Evolutionary conservation across 2,888 invertebrate species (phyloP).

Genomic region (Laothoe populi): DNA sequence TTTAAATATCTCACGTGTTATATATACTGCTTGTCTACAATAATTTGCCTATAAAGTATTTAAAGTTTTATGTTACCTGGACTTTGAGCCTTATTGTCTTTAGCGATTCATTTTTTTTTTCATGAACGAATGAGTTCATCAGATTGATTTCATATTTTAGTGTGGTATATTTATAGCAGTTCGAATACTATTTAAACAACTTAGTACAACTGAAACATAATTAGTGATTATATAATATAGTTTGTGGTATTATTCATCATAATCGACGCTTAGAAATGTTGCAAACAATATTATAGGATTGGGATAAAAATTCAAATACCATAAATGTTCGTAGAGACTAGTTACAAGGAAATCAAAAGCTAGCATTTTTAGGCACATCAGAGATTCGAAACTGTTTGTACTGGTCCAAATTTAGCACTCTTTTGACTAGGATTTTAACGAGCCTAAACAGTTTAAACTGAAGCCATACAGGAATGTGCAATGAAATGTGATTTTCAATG

Average conservation of each 20-base stretch:
- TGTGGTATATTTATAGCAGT: no score
- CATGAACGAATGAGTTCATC: not conserved
- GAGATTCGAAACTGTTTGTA: not conserved
- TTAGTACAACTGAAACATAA: no score
- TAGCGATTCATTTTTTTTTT: not conserved
- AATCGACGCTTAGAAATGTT: no score
- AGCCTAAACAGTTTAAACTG: constrained; percentile 8
- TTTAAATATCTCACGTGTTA: constrained; percentile 26
- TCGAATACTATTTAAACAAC: no score
- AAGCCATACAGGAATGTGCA: not conserved
- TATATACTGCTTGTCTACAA: not conserved
- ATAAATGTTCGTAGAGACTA: no score
- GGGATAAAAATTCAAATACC: no score
- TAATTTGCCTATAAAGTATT: constrained; percentile 1
- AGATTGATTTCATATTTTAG: not conserved
- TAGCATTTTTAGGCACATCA: not conserved
- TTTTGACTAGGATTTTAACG: constrained; percentile 19
- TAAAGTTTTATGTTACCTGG: no score
- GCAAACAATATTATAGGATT: no score
- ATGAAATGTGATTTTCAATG: constrained; percentile 18
- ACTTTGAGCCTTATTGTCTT: not conserved
- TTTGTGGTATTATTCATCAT: no score
- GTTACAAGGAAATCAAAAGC: no score
- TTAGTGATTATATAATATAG: no score
- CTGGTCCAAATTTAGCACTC: constrained; percentile 8